Base-by-base conservation (phyloP, 1,140 invertebrate species). In the Holcopasites calliopsidis region DNA sequence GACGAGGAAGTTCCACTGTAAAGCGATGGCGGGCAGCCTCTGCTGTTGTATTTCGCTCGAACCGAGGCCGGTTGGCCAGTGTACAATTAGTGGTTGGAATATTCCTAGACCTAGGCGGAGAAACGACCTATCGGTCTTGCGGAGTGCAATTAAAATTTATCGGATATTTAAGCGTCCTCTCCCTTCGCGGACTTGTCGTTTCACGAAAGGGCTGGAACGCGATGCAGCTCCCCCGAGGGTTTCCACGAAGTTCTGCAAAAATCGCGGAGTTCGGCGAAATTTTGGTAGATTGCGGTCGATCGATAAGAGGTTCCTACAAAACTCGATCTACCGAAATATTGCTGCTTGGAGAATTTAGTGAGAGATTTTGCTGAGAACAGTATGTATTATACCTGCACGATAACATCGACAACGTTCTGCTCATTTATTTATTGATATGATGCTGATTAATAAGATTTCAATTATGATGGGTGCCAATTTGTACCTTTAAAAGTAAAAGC, bases 121-220 rank as follows among this genome's bases (percentile, higher is more conserved):
- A n/a, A 65, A 55, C 49, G 71, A 73, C 66, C 50, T 66, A 66
- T 73, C 50, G 50, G 31, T 18, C 35, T 5, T 3, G 42, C 44
- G 61, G 71, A 73, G 66, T 66, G 61, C 21, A 66, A 73, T 73
- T 73, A 66, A 73, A 73, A 73, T 73, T 66, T 65, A 65, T 44
- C 38, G 28, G 38, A 55, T 73, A 65, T 65, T 44, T 44, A 44
- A 62, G 49, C 66, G 52, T 52, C 26, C 42, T 2, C 42, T 10
- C 6, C 42, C 10, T 44, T 18, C 42, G 18, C 42, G 42, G 1
- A 21, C 10, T 13, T 38, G 33, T 18, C 1, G 8, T n/a, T n/a
- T n/a, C n/a, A 1, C 42, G 21, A 5, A 28, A 18, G 8, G 18
- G n/a, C n/a, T n/a, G n/a, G n/a, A n/a, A n/a, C n/a, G n/a, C n/a